These are phyloP conservation scores for Dichetophora obliterata DNA, from an alignment of 2,888 invertebrate species.

Conservation along the genomic window DNA sequence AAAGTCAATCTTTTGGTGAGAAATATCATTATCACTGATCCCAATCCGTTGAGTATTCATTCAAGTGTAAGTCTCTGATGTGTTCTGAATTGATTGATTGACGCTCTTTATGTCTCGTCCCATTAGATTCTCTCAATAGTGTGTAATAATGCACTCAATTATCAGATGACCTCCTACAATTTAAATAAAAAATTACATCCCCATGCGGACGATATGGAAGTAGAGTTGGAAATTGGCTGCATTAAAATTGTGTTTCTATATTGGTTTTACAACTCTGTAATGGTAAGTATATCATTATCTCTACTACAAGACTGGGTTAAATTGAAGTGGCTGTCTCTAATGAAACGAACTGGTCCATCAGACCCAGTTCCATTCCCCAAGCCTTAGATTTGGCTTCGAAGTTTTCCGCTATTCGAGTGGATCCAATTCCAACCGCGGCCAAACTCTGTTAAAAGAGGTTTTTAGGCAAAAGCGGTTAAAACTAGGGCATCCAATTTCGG, in stretches of 20 bases:
- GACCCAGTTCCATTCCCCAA: no score
- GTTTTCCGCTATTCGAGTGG: no score
- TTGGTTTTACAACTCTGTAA: slow-evolving; percentile 84
- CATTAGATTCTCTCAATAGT: slow-evolving; percentile 85
- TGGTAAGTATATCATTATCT: no score
- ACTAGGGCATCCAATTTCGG: no score
- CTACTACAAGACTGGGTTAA: no score
- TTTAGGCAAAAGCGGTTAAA: no score
- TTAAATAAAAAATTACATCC: slow-evolving; percentile 74
- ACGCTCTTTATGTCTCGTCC: neutral
- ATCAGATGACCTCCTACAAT: slow-evolving; percentile 82
- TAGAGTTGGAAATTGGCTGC: slow-evolving; percentile 86
- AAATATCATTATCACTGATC: slow-evolving; percentile 83
- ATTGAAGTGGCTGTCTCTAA: no score
- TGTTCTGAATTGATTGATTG: neutral
- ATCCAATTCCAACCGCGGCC: no score
- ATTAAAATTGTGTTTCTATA: slow-evolving; percentile 91
- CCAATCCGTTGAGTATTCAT: slow-evolving; percentile 82
- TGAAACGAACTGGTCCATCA: no score
- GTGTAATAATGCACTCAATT: slow-evolving; percentile 83
- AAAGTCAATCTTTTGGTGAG: slow-evolving; percentile 80
- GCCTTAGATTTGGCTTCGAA: no score
- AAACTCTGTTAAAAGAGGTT: no score
- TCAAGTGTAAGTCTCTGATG: slow-evolving; percentile 74
- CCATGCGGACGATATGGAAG: slow-evolving; percentile 83